Evolutionary conservation across 1,140 invertebrate genomes (phyloP).

Genomic region (Caenorhabditis tropicalis): DNA sequence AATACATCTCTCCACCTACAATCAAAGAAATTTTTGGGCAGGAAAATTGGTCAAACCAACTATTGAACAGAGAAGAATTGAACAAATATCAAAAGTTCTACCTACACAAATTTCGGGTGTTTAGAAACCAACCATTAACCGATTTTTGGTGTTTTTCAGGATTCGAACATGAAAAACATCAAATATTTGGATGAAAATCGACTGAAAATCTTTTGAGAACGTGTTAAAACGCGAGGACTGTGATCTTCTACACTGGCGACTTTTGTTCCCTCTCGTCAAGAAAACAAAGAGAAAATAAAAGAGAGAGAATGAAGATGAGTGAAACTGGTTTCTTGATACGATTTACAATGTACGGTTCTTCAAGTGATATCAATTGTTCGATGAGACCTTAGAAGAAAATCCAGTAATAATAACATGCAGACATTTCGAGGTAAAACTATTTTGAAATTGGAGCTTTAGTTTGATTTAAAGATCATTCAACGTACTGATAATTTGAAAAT

Average conservation of each 20-base stretch:
- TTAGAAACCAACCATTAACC: neutral
- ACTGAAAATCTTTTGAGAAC: neutral
- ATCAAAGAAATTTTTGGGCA: neutral
- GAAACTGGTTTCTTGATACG: neutral
- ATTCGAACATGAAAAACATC: neutral
- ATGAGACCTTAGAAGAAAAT: no score
- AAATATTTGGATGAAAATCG: no score
- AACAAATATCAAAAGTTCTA: neutral
- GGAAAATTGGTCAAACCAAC: neutral
- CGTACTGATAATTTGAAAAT: no score
- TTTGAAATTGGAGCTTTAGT: no score
- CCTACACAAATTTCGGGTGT: neutral
- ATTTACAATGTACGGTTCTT: neutral
- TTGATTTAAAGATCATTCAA: no score
- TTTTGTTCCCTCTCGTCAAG: neutral
- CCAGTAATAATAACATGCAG: no score
- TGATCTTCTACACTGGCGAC: neutral
- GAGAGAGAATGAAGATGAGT: neutral
- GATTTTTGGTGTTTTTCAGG: neutral
- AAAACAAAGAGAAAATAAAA: neutral
- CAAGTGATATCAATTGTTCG: no score
- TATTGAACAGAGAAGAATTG: neutral
- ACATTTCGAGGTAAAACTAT: no score
- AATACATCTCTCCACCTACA: neutral
- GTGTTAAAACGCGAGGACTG: neutral